Evolutionary conservation across 2,888 invertebrate genomes (phyloP), one percentile per base, ranked within the genome.

Genomic region (Dioctria linearis): DNA sequence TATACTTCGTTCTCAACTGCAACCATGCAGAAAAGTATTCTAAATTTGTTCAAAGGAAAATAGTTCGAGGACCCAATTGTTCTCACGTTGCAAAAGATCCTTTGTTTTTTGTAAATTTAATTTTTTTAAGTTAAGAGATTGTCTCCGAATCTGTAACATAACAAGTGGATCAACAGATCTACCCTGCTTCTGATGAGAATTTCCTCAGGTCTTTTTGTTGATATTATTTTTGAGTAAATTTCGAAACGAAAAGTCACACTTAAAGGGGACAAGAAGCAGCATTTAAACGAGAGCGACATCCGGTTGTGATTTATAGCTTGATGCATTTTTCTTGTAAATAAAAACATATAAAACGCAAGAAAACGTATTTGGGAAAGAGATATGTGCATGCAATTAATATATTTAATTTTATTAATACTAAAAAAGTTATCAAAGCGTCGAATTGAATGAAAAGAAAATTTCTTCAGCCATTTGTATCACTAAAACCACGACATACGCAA

Each of bases 271-370:
- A 67, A 67, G 67, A 67, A 37, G 46, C 13, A n/a, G 37, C 43
- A 67, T 43, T 49, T 37, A 67, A 43, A 49, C 42, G 63, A 63
- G 67, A 46, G 11, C 67, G 46, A 75, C 75, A 75, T 75, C 75
- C 75, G 75, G 75, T 75, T 59, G 61, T 75, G 59, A 75, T 75
- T 75, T 75, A 75, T 71, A 9, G 59, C 43, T 5, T 75, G 42
- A 43, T 75, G 75, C 75, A 43, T 59, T 75, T 75, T 75, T 65
- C 59, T 61, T 11, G 54, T 40, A 73, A 57, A 39, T 13, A 73
- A 73, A 73, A 51, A 57, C 39, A 73, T 51, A 11, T 57, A 39
- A 54, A 43, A 43, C 25, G 25, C 25, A 25, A 25, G 25, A 25
- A 25, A 25, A 43, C 46, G 9, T 25, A 25, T 25, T 25, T 4